Evolutionary conservation across 2,113 vertebrate species (phyloP), one percentile per base, ranked within the genome.

Genomic region (Conger conger): DNA sequence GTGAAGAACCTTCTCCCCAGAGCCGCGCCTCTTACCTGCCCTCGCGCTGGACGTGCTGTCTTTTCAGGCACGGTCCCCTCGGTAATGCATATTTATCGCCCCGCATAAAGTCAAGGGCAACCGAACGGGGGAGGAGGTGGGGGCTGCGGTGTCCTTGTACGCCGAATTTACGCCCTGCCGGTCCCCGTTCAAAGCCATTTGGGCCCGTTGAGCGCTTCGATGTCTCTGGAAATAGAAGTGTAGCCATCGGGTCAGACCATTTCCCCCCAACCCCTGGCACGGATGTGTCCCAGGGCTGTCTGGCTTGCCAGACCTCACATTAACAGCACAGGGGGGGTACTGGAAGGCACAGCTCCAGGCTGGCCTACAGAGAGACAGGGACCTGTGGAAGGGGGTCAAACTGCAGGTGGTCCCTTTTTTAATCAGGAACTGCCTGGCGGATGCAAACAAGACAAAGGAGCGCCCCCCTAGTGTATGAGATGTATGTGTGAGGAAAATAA

Each of bases 71-170:
- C 53, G 11, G 35, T 79, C 36, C 37, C 20, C 15, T 60, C 6
- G 18, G 50, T 35, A 38, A 35, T 84, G 33, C 63, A 79, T 40
- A 50, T 33, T 84, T 84, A 53, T 73, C 27, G n/a, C 33, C 27
- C 2, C 1, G 77, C 35, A 79, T 20, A 35, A 50, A 60, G 50
- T 79, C 37, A 38, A 33, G 77, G 50, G 50, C 50, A 20, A 35
- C 23, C 8, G 27, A 30, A 68, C 60, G 18, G 36, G 53, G 27
- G 0, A 7, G 18, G 27, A 27, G 45, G 13, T 35, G 27, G 0
- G n/a, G 18, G 27, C 50, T 30, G 15, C 0, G 37, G 77, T 60
- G 83, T 84, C 83, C 83, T 84, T 80, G 77, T 84, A 76, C 9
- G 30, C 30, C 27, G 79, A 36, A 84, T 79, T 84, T 84, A 84